These are phyloP conservation scores for Scortum barcoo DNA, from an alignment of 2,113 vertebrate species.

Conservation along the genomic window DNA sequence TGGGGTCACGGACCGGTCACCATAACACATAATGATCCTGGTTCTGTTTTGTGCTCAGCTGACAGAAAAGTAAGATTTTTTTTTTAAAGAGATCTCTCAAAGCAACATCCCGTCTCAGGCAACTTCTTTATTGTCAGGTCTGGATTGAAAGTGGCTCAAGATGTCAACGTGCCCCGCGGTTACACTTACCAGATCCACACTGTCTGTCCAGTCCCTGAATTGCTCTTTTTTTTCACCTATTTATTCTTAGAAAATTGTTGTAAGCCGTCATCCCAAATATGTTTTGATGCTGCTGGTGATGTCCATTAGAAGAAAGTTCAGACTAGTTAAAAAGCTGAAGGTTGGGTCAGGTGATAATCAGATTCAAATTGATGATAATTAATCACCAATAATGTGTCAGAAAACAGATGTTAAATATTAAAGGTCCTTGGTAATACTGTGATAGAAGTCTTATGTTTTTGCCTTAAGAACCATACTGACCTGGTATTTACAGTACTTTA, in stretches of 20 bases:
- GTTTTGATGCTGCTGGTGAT: not conserved
- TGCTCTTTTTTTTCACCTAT: not conserved
- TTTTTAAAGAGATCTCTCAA: not conserved
- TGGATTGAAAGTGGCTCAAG: not conserved
- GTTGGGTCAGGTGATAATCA: not conserved
- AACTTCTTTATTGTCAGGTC: slow-evolving; percentile 1
- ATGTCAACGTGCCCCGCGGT: not conserved
- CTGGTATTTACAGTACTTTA: not conserved
- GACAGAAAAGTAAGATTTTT: slow-evolving; percentile 33
- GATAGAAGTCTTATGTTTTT: not conserved
- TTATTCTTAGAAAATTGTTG: not conserved
- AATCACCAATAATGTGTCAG: not conserved
- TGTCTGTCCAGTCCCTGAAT: not conserved
- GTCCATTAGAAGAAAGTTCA: not conserved
- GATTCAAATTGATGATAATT: not conserved
- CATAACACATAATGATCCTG: slow-evolving; percentile 64
- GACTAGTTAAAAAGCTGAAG: not conserved
- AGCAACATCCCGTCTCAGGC: not conserved
- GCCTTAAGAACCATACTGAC: not conserved
- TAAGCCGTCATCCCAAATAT: not conserved
- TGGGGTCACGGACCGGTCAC: slow-evolving; percentile 81
- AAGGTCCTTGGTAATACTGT: not conserved
- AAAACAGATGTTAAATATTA: not conserved
- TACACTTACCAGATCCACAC: not conserved
- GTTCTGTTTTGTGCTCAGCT: slow-evolving; percentile 61